phyloP scores from a whole-genome alignment of 2,113 vertebrate species.

The Todiramphus saurophagus region DNA sequence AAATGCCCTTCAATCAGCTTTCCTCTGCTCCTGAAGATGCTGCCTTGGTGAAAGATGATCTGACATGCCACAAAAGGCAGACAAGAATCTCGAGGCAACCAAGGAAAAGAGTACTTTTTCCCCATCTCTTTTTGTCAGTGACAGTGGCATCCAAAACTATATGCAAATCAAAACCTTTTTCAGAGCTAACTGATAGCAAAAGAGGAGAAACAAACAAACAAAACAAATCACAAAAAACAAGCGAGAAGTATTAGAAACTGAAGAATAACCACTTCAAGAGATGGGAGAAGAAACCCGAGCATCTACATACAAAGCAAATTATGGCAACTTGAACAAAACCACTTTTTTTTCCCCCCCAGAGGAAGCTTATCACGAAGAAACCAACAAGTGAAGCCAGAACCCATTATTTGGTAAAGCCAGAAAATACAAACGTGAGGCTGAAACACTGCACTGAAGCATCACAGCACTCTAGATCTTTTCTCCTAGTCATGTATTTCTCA shows the following conservation, averaged over 20 bases:
- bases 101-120: neutral
- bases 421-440: neutral
- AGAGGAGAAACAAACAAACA: neutral
- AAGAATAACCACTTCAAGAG: neutral
- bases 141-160: neutral
- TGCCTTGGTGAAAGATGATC: neutral
- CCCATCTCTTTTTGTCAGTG: neutral
- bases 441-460: neutral
- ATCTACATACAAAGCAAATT: neutral
- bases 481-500: neutral
- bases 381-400: neutral
- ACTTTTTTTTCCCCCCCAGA: neutral
- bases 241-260: neutral
- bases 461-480: neutral
- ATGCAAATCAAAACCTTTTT: neutral
- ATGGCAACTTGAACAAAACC: neutral
- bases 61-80: neutral
- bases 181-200: neutral
- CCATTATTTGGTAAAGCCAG: neutral
- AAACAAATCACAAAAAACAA: neutral
- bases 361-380: neutral
- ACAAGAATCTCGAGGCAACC: neutral
- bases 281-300: neutral
- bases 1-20: neutral
- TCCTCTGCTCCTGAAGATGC: neutral